These are phyloP conservation scores for Orchestia grillus DNA, from an alignment of 1,140 invertebrate species.

Conservation along the genomic window DNA sequence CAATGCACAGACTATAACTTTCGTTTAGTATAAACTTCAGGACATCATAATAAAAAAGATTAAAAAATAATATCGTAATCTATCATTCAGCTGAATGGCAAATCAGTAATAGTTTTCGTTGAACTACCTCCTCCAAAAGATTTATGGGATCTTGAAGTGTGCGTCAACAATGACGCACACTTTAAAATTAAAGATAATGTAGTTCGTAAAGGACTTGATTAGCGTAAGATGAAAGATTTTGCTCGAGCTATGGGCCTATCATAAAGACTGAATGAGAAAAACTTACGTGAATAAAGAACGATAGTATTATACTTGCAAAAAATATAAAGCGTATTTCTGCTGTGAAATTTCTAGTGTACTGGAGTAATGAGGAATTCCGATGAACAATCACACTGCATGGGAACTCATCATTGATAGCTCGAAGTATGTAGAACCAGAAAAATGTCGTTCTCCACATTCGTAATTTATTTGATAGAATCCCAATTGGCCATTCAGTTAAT, in stretches of 20 bases:
- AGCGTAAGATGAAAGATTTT: not conserved
- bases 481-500: conserved; percentile 40
- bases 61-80: not conserved
- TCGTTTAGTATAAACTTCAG: not conserved
- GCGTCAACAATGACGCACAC: not conserved
- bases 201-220: not conserved
- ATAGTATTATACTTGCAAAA: not conserved
- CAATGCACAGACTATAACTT: not conserved
- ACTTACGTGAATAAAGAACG: not conserved
- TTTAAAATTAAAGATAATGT: not conserved
- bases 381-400: not conserved
- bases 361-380: not conserved
- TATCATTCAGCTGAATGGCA: not conserved
- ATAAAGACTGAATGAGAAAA: not conserved
- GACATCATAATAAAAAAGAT: not conserved
- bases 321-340: not conserved
- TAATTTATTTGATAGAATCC: conserved; percentile 45
- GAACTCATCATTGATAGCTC: not conserved
- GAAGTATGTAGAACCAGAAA: not conserved
- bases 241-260: not conserved
- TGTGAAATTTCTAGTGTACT: conserved; percentile 11
- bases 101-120: too few relatives aligned
- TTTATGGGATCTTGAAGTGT: too few relatives aligned
- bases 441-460: conserved; percentile 18
- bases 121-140: too few relatives aligned